Conservation (phyloP, 2,888 invertebrate species). For the Ctena decussata region DNA sequence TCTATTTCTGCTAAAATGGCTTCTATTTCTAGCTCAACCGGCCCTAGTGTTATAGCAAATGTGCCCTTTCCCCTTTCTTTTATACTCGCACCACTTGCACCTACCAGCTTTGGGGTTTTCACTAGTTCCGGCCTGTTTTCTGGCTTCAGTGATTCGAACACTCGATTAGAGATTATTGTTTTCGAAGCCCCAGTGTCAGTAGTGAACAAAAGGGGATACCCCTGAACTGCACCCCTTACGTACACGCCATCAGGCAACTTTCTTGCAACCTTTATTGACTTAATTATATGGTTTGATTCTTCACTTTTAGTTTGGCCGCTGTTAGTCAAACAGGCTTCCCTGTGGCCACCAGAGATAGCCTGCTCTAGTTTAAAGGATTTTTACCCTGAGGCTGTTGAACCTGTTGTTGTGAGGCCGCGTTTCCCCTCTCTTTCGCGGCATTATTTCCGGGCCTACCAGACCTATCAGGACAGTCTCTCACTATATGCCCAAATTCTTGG, state of each 20-base stretch:
- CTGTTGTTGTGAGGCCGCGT: no score
- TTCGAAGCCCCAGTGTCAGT: no score
- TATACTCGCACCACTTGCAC: slow-evolving; percentile 6
- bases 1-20: no score
- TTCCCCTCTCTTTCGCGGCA: no score
- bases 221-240: neutral
- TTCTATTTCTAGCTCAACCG: neutral
- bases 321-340: neutral
- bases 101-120: neutral
- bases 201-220: no score
- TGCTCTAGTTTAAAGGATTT: no score
- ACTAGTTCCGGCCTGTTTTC: neutral
- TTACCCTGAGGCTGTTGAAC: neutral
- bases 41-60: neutral
- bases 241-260: slow-evolving; percentile 4
- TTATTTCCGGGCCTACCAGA: neutral
- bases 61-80: neutral
- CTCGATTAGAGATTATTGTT: no score
- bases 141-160: neutral
- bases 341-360: slow-evolving; percentile 10
- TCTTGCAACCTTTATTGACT: neutral
- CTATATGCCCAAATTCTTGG: neutral
- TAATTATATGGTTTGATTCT: no score
- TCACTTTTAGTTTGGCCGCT: no score
- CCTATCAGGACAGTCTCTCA: neutral